Percentiles rank a stretch among this genome's conserved stretches.
Evolutionary conservation across 2,797 vertebrate species (phyloP).

Genomic region (Champsocephalus gunnari): DNA sequence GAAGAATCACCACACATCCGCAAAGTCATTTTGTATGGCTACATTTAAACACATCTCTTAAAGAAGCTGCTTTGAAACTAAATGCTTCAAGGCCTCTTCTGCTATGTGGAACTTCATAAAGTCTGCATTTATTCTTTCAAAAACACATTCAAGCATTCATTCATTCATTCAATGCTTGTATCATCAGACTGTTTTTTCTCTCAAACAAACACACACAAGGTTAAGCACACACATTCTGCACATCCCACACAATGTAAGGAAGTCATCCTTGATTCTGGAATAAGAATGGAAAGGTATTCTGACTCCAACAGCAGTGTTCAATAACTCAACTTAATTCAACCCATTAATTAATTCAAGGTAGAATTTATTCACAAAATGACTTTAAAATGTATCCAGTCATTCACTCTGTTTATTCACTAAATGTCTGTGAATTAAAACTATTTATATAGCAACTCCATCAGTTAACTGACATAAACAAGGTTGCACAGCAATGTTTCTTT

Average conservation of each 20-base stretch:
- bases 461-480: not conserved
- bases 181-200: not conserved
- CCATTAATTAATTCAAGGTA: constrained; percentile 17
- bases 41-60: not conserved
- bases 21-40: no score
- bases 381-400: not conserved
- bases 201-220: constrained; percentile 8
- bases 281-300: constrained; percentile 29
- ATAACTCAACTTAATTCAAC: not conserved
- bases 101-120: not conserved
- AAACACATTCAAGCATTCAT: constrained; percentile 19
- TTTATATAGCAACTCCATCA: not conserved
- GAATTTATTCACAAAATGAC: constrained; percentile 26
- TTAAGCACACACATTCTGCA: constrained; percentile 15
- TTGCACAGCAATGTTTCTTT: no score
- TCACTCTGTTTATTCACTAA: constrained; percentile 10
- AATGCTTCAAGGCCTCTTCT: not conserved
- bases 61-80: not conserved
- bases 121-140: constrained; percentile 11
- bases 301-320: constrained; percentile 7
- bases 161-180: constrained; percentile 5
- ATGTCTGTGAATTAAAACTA: not conserved
- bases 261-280: constrained; percentile 11
- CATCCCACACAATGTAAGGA: not conserved
- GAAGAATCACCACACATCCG: no score